Conservation (phyloP, 2,888 invertebrate genomes). For the Pteria penguin region DNA sequence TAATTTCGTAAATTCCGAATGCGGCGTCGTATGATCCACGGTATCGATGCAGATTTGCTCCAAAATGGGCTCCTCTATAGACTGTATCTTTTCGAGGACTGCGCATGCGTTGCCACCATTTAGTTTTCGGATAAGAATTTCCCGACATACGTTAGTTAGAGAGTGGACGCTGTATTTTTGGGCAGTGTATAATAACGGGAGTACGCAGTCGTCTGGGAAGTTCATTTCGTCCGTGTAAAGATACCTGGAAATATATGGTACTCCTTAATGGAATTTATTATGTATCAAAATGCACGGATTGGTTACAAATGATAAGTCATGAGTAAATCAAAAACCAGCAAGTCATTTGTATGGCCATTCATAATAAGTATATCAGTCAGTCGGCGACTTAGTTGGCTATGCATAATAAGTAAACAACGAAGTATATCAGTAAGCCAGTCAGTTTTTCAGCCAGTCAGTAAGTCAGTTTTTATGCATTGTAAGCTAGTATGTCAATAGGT, state of each 20-base stretch:
- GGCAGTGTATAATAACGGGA: slow-evolving; percentile 87
- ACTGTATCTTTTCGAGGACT: slow-evolving; percentile 64
- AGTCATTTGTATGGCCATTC: too few relatives aligned
- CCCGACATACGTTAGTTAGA: slow-evolving; percentile 86
- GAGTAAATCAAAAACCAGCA: too few relatives aligned
- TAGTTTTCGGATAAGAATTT: slow-evolving; percentile 85
- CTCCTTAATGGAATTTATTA: too few relatives aligned
- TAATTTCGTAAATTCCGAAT: neutral
- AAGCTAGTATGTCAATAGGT: too few relatives aligned
- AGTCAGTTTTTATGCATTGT: too few relatives aligned
- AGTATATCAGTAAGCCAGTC: too few relatives aligned
- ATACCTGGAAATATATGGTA: slow-evolving; percentile 80
- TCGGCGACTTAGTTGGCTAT: too few relatives aligned
- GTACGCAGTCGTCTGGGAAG: slow-evolving; percentile 83
- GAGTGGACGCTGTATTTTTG: slow-evolving; percentile 87
- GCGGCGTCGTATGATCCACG: slow-evolving; percentile 44
- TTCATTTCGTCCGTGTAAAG: slow-evolving; percentile 85
- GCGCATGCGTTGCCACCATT: slow-evolving; percentile 83
- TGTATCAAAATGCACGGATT: too few relatives aligned
- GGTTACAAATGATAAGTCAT: too few relatives aligned
- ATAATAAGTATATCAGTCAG: too few relatives aligned
- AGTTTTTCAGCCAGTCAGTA: too few relatives aligned
- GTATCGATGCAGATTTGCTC: slow-evolving; percentile 80
- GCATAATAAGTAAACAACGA: too few relatives aligned
- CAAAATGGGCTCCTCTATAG: slow-evolving; percentile 80